A percentile compares a stretch with the other conserved stretches of the same genome.
Evolutionary conservation across 1,140 invertebrate genomes (phyloP).

Genomic region (Hylyphantes graminicola): DNA sequence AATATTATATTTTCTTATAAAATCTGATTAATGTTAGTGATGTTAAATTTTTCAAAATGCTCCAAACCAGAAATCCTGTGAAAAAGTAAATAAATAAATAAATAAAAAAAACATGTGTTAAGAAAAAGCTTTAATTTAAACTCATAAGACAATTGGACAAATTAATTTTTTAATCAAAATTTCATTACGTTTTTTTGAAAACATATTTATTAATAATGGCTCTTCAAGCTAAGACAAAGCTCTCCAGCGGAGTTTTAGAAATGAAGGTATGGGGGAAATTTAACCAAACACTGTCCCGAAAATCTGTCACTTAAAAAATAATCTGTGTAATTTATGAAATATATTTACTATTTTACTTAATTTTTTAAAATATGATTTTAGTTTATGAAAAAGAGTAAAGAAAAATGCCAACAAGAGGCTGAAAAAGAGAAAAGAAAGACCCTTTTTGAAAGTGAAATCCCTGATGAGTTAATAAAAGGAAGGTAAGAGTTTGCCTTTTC

Average conservation of each 20-base stretch:
- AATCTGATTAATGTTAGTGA: too few species aligned
- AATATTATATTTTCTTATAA: too few species aligned
- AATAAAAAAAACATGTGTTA: too few species aligned
- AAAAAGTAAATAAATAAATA: too few species aligned
- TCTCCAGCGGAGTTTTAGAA: slow-evolving; percentile 65
- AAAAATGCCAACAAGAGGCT: slow-evolving; percentile 80
- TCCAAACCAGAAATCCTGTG: too few species aligned
- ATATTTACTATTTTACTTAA: background rate
- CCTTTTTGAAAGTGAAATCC: slow-evolving; percentile 76
- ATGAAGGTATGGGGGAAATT: slow-evolving; percentile 61
- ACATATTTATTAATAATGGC: background rate
- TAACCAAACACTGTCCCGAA: background rate
- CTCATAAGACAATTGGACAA: too few species aligned
- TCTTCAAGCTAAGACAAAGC: background rate
- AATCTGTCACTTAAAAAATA: background rate
- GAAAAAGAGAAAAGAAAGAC: slow-evolving; percentile 78
- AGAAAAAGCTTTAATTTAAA: too few species aligned
- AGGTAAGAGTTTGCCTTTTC: slow-evolving; percentile 65
- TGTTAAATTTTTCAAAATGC: too few species aligned
- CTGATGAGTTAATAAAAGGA: slow-evolving; percentile 72
- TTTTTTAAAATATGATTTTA: slow-evolving; percentile 64
- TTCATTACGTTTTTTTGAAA: too few species aligned
- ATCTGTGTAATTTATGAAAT: background rate
- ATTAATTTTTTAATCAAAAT: too few species aligned
- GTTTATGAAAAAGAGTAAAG: slow-evolving; percentile 91